Evolutionary conservation across 2,797 vertebrate species (phyloP).

Genomic region (Micropoecilia bifurca): DNA sequence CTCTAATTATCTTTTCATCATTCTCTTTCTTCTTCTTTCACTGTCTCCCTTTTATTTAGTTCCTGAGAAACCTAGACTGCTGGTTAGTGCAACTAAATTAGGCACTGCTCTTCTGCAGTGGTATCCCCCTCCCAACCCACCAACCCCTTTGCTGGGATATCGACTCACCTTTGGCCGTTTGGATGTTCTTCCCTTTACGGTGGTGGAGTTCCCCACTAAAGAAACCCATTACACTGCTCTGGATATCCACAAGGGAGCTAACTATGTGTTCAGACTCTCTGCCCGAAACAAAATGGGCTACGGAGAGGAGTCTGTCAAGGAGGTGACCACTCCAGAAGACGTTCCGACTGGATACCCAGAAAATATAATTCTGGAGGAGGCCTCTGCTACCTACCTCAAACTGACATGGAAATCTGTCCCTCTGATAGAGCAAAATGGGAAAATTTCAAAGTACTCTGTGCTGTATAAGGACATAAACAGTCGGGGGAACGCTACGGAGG

Average conservation of each 20-base stretch:
- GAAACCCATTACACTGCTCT: constrained; percentile 89
- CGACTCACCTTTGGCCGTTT: constrained; percentile 91
- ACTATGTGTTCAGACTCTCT: constrained; percentile 91
- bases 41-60: constrained; percentile 74
- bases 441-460: constrained; percentile 89
- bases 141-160: constrained; percentile 91
- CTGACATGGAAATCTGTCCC: constrained; percentile 90
- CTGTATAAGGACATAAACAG: constrained; percentile 92
- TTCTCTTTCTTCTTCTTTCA: constrained; percentile 55
- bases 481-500: constrained; percentile 88
- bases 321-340: constrained; percentile 90
- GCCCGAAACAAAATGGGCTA: constrained; percentile 96
- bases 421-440: constrained; percentile 89
- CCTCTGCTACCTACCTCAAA: constrained; percentile 83
- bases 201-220: constrained; percentile 89
- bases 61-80: constrained; percentile 90
- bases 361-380: constrained; percentile 85
- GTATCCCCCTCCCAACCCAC: constrained; percentile 88
- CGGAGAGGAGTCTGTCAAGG: constrained; percentile 90
- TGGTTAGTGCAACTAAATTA: constrained; percentile 88
- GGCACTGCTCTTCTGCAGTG: constrained; percentile 91
- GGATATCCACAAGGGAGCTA: constrained; percentile 91
- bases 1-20: constrained; percentile 50
- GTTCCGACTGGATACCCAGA: constrained; percentile 88
- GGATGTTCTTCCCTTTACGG: constrained; percentile 86